Percentiles rank a stretch among this genome's conserved stretches.
phyloP scores from a whole-genome alignment of 1,140 invertebrate species.

The Steinernema khuongi region DNA sequence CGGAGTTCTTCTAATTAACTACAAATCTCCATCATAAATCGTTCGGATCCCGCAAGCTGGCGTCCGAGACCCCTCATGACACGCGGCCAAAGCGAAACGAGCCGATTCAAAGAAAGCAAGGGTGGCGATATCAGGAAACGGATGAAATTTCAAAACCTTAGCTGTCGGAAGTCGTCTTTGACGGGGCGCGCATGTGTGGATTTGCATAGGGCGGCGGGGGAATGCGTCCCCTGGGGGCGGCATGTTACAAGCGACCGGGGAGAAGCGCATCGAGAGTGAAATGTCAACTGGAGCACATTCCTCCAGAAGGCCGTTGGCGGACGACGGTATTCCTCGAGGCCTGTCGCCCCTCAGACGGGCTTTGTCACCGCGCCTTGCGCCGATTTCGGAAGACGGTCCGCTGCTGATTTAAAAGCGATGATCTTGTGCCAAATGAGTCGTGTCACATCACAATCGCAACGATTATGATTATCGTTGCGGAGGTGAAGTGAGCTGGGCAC shows the following conservation, averaged over 20 bases:
- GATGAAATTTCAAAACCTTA: neutral
- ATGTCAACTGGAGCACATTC: neutral
- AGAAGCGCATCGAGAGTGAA: neutral
- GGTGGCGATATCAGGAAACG: neutral
- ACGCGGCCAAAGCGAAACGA: too few species aligned
- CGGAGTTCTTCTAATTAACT: neutral
- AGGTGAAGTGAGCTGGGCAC: neutral
- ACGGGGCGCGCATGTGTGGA: too few species aligned
- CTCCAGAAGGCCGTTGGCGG: too few species aligned
- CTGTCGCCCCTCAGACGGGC: too few species aligned
- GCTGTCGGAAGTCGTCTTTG: neutral
- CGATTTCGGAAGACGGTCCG: too few species aligned
- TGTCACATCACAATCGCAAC: neutral
- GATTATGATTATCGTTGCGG: slow-evolving; percentile 5
- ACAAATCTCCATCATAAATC: too few species aligned
- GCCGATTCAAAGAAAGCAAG: too few species aligned
- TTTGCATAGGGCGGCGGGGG: neutral
- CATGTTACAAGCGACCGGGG: neutral
- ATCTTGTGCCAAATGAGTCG: slow-evolving; percentile 4
- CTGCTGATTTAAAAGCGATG: neutral
- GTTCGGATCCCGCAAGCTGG: too few species aligned
- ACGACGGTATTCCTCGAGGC: too few species aligned
- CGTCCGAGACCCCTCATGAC: too few species aligned
- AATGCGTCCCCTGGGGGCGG: neutral
- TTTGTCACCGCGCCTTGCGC: too few species aligned